Evolutionary conservation across 2,113 vertebrate species (phyloP).

Genomic region (Bubo bubo): DNA sequence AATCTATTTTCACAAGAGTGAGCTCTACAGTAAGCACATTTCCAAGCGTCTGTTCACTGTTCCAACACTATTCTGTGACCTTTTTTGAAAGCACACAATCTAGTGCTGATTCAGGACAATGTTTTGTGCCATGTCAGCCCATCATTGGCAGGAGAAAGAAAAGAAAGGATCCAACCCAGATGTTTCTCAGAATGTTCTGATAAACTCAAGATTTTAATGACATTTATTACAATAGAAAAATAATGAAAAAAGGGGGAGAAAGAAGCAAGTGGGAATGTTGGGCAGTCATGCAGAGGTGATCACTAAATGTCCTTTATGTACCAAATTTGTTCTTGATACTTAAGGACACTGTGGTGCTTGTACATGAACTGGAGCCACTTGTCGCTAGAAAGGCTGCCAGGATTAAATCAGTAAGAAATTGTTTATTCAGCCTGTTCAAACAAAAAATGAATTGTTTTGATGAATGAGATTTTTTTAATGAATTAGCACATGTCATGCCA

Average conservation of each 20-base stretch:
- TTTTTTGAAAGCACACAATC: conserved; percentile 48
- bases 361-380: conserved; percentile 65
- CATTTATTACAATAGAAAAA: conserved; percentile 50
- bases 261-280: not conserved
- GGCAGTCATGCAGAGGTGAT: conserved; percentile 57
- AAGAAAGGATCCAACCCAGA: conserved; percentile 24
- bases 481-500: conserved; percentile 74
- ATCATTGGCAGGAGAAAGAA: conserved; percentile 45
- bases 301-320: conserved; percentile 59
- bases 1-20: not conserved
- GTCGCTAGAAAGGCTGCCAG: conserved; percentile 65
- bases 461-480: conserved; percentile 78
- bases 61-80: conserved; percentile 46
- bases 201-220: conserved; percentile 49
- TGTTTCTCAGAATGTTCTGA: conserved; percentile 41
- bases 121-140: conserved; percentile 11
- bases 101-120: conserved; percentile 43
- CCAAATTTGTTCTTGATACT: conserved; percentile 53
- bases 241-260: not conserved
- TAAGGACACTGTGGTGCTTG: conserved; percentile 67
- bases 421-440: conserved; percentile 77
- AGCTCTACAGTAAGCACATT: not conserved
- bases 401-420: conserved; percentile 74
- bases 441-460: conserved; percentile 80
- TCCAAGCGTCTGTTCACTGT: not conserved